These are phyloP conservation scores for Melanostoma scalare DNA, from an alignment of 2,888 invertebrate genomes.

Conservation along the genomic window DNA sequence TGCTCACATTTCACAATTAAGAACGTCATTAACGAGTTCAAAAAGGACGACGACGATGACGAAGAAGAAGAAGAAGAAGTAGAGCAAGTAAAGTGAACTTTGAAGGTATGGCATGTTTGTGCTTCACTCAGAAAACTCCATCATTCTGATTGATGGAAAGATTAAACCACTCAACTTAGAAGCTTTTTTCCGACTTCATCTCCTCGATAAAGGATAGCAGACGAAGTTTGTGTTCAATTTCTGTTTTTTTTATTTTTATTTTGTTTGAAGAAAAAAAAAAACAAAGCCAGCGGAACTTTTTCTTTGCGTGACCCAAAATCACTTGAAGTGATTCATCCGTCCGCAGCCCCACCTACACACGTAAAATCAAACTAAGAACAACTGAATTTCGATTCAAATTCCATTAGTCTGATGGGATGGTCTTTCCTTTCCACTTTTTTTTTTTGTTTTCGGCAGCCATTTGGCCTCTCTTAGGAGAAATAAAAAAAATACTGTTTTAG, in stretches of 20 bases:
- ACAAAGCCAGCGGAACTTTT: background rate
- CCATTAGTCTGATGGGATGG: conserved; percentile 52
- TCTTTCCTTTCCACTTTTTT: conserved; percentile 5
- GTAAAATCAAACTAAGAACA: conserved; percentile 32
- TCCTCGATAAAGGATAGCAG: background rate
- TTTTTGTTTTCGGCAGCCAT: conserved; percentile 3
- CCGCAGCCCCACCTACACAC: background rate
- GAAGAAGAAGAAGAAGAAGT: background rate
- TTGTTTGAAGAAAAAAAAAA: background rate
- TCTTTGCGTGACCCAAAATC: conserved; percentile 60
- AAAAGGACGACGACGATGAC: background rate
- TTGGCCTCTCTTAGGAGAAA: background rate
- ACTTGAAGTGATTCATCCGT: conserved; percentile 40
- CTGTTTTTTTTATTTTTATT: background rate
- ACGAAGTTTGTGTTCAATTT: too few species aligned
- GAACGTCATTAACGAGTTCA: conserved; percentile 19
- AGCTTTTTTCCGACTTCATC: conserved; percentile 1
- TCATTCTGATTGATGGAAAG: conserved; percentile 59
- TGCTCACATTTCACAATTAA: conserved; percentile 1
- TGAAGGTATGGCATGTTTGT: background rate
- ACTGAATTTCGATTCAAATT: conserved; percentile 32
- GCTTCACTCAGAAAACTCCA: conserved; percentile 16
- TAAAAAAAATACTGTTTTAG: background rate
- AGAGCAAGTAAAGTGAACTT: too few species aligned
- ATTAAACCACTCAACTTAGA: conserved; percentile 37